Evolutionary conservation across 1,140 invertebrate species (phyloP).

Genomic region (Drosophila rufa): DNA sequence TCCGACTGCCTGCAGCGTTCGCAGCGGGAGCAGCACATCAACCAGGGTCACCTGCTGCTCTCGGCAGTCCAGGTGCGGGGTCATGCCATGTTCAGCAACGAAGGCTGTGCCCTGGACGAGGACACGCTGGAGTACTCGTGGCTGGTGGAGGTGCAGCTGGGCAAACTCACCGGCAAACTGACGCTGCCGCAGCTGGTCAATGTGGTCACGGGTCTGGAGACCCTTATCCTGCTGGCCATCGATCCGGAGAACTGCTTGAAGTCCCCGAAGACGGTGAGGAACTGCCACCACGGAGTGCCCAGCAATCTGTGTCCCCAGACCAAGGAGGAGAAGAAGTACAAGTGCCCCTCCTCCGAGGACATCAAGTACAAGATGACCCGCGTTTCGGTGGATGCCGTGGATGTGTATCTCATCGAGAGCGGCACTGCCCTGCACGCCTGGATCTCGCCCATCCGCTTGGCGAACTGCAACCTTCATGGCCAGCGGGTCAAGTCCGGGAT

Average conservation of each 20-base stretch:
- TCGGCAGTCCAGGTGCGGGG: conserved; percentile 96
- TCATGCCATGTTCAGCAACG: conserved; percentile 98
- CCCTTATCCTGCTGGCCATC: conserved; percentile 93
- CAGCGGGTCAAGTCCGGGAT: conserved; percentile 95
- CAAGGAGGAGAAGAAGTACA: conserved; percentile 89
- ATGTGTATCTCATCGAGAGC: conserved; percentile 95
- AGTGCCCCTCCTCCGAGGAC: conserved; percentile 94
- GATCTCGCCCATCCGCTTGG: conserved; percentile 94
- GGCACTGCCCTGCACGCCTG: conserved; percentile 95
- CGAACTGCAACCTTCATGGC: conserved; percentile 97
- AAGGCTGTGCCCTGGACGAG: conserved; percentile 94
- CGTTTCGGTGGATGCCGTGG: conserved; percentile 95
- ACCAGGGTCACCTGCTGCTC: conserved; percentile 95
- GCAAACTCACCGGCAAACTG: conserved; percentile 92
- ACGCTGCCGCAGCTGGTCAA: conserved; percentile 94
- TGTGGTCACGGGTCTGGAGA: conserved; percentile 94
- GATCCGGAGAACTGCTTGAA: conserved; percentile 96
- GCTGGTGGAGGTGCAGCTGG: conserved; percentile 93
- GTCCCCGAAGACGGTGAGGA: conserved; percentile 90
- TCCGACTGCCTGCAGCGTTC: conserved; percentile 90
- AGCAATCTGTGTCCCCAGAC: conserved; percentile 91
- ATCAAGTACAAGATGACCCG: conserved; percentile 98
- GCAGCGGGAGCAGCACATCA: conserved; percentile 91
- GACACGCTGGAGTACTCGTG: conserved; percentile 99
- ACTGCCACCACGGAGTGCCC: conserved; percentile 94